Evolutionary conservation across 2,888 invertebrate species (phyloP).

Genomic region (Oscheius myriophilus): DNA sequence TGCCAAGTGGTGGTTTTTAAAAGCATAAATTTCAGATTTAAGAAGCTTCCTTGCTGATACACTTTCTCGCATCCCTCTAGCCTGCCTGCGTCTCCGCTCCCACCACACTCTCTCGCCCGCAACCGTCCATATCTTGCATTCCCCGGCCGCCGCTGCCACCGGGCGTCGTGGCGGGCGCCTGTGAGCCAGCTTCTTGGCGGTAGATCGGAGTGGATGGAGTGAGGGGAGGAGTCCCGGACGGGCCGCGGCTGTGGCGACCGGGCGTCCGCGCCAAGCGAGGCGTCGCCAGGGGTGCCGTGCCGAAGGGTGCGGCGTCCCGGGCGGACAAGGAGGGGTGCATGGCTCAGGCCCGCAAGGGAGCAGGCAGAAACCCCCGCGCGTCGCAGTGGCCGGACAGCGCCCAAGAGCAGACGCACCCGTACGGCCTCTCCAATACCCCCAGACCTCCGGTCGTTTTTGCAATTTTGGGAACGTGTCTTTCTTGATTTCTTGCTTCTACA

Average conservation of each 20-base stretch:
- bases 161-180: constrained; percentile 57
- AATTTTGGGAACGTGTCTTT: too few species aligned
- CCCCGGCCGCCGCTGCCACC: constrained; percentile 19
- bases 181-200: constrained; percentile 60
- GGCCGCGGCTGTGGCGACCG: constrained; percentile 55
- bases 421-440: constrained; percentile 52
- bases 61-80: too few species aligned
- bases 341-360: constrained; percentile 67
- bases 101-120: too few species aligned
- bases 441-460: constrained; percentile 48
- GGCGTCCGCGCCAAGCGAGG: constrained; percentile 60
- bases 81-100: too few species aligned
- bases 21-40: too few species aligned
- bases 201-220: constrained; percentile 56
- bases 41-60: too few species aligned
- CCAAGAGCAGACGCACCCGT: constrained; percentile 44
- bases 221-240: constrained; percentile 53
- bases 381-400: constrained; percentile 62
- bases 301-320: constrained; percentile 51
- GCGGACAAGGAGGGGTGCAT: constrained; percentile 61
- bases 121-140: too few species aligned
- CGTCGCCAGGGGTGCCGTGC: constrained; percentile 53
- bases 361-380: constrained; percentile 65
- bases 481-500: too few species aligned
- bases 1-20: too few species aligned